Evolutionary conservation across 2,888 invertebrate genomes (phyloP), one percentile per base, ranked within the genome.

Genomic region (Hololepta plana): DNA sequence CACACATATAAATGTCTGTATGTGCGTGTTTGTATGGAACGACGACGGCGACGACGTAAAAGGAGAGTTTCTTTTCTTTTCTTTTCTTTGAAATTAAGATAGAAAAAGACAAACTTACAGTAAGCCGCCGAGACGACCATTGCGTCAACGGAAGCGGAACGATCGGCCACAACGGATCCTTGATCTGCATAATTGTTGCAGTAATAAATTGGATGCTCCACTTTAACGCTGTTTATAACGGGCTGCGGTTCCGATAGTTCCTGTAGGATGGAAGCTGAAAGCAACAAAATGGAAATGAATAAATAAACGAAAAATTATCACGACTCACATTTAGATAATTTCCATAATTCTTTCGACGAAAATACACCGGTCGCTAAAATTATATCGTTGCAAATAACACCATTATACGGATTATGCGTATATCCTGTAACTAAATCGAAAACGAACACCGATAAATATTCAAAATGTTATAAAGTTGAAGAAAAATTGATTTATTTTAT

Each of bases 311-410:
- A 10, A 10, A 16, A 16, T 16, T n/a, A 29, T 29, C 32, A 30
- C 28, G 34, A 49, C 42, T 51, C 53, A 55, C 55, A 54, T 84
- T 88, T 90, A 49, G 95, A 95, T 57, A 96, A 74, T 66, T 87
- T 84, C 82, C 93, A 90, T 60, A 98, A 75, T 71, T 98, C 96
- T 70, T 87, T 88, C 51, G 96, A 95, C 49, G 93, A 91, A 75
- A 96, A 98, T 59, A 96, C 96, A 57, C 96, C 96, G 50, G 95
- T 96, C 53, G 96, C 95, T 72, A 91, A 75, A 65, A 96, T 95
- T 60, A 93, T 93, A 71, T 95, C 91, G 70, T 91, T 91, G 72
- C 90, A 90, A 61, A 91, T 82, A 58, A 93, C 90, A 57, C 90
- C 90, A 65, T 91, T 91, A 72, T 91, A 91, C 54, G 90, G 87